Percentiles rank a stretch among this genome's conserved stretches.
Evolutionary conservation across 2,888 invertebrate species (phyloP).

Genomic region (Dynastes grantii): DNA sequence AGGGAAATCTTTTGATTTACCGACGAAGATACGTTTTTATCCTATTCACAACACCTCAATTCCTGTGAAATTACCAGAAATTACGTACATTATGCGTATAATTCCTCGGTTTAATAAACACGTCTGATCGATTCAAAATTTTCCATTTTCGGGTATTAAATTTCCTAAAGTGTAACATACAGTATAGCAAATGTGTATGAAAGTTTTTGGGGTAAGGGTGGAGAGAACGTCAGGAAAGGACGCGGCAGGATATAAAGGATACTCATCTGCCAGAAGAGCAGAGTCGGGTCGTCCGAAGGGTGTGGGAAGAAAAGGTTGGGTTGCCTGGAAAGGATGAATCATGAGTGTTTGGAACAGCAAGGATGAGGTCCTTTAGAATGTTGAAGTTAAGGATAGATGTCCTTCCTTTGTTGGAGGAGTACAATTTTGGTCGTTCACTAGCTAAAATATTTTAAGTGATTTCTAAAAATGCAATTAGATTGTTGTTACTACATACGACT

Average conservation of each 20-base stretch:
- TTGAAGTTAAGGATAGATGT: conserved; percentile 61
- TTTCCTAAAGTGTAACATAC: conserved; percentile 53
- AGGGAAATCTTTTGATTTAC: too few relatives aligned
- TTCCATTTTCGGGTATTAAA: conserved; percentile 50
- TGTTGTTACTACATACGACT: neutral
- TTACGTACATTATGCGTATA: too few relatives aligned
- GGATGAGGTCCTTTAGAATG: conserved; percentile 66
- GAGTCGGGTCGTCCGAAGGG: conserved; percentile 63
- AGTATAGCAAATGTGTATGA: conserved; percentile 55
- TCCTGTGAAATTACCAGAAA: too few relatives aligned
- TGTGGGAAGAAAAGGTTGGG: conserved; percentile 64
- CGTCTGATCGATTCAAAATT: conserved; percentile 37
- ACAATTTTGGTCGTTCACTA: conserved; percentile 60
- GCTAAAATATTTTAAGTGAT: conserved; percentile 47
- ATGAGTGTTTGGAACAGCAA: conserved; percentile 66
- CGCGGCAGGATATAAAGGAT: conserved; percentile 60
- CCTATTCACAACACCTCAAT: too few relatives aligned
- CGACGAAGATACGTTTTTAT: too few relatives aligned
- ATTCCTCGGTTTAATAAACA: conserved; percentile 29
- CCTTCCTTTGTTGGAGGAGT: conserved; percentile 60
- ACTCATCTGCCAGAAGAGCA: conserved; percentile 61
- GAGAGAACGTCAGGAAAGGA: conserved; percentile 57
- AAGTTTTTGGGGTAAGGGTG: conserved; percentile 57
- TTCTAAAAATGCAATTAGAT: conserved; percentile 41
- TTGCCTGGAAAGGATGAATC: conserved; percentile 67